These are phyloP conservation scores for Metopia argyrocephala DNA, from an alignment of 2,888 invertebrate species.

Conservation along the genomic window DNA sequence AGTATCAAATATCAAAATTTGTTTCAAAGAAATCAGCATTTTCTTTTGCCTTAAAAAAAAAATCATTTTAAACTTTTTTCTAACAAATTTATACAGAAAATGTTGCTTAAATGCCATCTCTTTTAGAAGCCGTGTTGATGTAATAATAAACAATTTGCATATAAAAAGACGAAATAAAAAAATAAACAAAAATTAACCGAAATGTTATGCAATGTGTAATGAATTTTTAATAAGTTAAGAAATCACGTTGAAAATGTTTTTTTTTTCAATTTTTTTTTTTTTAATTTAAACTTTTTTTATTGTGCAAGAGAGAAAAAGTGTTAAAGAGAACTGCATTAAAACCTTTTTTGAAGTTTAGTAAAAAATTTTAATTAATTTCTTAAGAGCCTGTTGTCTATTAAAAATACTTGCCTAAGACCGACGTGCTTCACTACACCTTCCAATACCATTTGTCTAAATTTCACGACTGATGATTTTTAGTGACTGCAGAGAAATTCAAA, in stretches of 20 bases:
- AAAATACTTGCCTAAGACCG: no score
- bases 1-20: constrained; percentile 52
- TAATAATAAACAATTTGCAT: neutral
- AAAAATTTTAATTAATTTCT: no score
- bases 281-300: no score
- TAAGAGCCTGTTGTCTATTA: no score
- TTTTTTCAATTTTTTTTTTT: no score
- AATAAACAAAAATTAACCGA: neutral
- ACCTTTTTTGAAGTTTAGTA: no score
- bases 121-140: neutral
- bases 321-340: no score
- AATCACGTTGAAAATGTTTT: neutral
- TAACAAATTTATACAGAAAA: neutral
- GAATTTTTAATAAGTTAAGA: neutral
- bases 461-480: no score
- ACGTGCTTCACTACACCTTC: no score
- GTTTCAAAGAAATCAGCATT: constrained; percentile 8
- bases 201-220: neutral
- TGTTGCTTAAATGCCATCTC: constrained; percentile 11
- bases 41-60: neutral
- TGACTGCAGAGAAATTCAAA: no score
- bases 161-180: neutral
- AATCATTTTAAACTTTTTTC: neutral
- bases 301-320: no score
- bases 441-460: no score